Percentiles rank a stretch among this genome's conserved stretches.
These are phyloP conservation scores for Chaenogobius annularis DNA, from an alignment of 2,113 vertebrate genomes.

Conservation along the genomic window DNA sequence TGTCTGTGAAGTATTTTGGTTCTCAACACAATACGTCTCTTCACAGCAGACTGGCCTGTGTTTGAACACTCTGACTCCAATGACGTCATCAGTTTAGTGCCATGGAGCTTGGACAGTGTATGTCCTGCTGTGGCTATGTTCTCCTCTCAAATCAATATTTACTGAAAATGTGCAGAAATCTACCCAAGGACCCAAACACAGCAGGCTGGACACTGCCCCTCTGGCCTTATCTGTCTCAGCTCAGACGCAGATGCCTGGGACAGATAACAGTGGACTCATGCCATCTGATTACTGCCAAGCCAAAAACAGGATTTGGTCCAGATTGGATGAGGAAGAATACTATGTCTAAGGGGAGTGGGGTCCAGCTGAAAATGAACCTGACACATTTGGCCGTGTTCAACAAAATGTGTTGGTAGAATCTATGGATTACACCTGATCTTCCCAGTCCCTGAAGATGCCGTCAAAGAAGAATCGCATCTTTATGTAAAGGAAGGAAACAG, in stretches of 20 bases:
- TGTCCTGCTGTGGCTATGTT: slow-evolving; percentile 30
- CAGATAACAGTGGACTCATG: slow-evolving; percentile 44
- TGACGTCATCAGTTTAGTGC: slow-evolving; percentile 26
- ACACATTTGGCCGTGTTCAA: slow-evolving; percentile 21
- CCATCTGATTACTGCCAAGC: slow-evolving; percentile 65
- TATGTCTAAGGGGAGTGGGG: neutral
- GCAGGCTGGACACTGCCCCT: slow-evolving; percentile 10
- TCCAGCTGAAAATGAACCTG: neutral
- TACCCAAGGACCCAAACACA: neutral
- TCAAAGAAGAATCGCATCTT: neutral
- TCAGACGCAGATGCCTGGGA: slow-evolving; percentile 56
- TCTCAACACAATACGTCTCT: neutral
- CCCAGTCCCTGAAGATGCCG: neutral
- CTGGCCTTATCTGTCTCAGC: slow-evolving; percentile 26
- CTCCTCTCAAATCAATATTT: slow-evolving; percentile 40
- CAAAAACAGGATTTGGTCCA: slow-evolving; percentile 42
- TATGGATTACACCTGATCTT: neutral
- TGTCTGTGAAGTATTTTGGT: neutral
- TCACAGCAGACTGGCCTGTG: slow-evolving; percentile 23
- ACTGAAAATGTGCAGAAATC: slow-evolving; percentile 19
- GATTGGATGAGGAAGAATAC: slow-evolving; percentile 26
- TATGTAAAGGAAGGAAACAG: neutral
- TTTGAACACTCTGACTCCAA: slow-evolving; percentile 20
- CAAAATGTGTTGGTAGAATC: neutral
- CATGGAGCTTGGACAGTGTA: slow-evolving; percentile 14